phyloP scores from a whole-genome alignment of 2,888 invertebrate genomes.

The Pollenia amentaria region DNA sequence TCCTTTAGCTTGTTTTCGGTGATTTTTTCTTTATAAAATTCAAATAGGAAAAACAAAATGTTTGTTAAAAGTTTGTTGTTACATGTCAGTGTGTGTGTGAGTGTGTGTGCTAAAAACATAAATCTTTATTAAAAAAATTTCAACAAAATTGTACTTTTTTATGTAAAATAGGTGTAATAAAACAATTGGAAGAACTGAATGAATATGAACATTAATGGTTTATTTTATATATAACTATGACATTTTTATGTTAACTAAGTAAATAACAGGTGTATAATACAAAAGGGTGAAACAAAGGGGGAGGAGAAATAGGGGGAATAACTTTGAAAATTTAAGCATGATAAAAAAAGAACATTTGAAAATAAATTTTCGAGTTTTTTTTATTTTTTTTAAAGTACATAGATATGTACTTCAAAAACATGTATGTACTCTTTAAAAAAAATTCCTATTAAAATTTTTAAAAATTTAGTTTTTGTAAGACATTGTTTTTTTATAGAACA shows the following conservation, averaged over 20 bases:
- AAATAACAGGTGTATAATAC: slow-evolving; percentile 66
- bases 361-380: no score
- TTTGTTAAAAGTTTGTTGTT: no score
- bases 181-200: slow-evolving; percentile 58
- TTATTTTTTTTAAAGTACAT: no score
- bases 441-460: no score
- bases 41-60: slow-evolving; percentile 3
- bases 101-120: slow-evolving; percentile 27
- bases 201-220: slow-evolving; percentile 13
- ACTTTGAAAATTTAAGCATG: neutral
- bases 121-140: slow-evolving; percentile 4
- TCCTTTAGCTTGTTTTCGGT: slow-evolving; percentile 13
- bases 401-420: no score
- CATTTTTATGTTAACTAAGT: slow-evolving; percentile 55
- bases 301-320: neutral
- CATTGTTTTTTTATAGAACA: no score
- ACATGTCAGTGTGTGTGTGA: neutral
- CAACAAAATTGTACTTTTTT: slow-evolving; percentile 28
- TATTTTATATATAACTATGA: slow-evolving; percentile 34
- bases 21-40: no score
- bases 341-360: neutral
- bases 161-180: slow-evolving; percentile 20
- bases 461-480: no score
- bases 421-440: no score
- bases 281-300: neutral